Evolutionary conservation across 2,888 invertebrate species (phyloP), one percentile per base, ranked within the genome.

Genomic region (Melanostoma mellinum): DNA sequence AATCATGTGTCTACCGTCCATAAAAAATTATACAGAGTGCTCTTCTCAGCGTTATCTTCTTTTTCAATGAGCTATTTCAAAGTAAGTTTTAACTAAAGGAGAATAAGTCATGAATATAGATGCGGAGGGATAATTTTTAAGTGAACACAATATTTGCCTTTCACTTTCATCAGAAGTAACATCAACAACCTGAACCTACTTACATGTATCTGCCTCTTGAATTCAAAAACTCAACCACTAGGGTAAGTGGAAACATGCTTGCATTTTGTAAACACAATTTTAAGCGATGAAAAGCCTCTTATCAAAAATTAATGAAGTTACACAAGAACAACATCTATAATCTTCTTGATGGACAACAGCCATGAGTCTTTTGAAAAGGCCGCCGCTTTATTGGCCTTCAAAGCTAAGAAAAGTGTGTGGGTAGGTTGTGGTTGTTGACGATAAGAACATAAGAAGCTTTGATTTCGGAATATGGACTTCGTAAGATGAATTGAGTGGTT

Each of bases 291-390:
- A 69, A 65, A 65, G 71, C 58, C 71, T 58, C 58, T 65, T 65
- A 71, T 77, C 65, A 52, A 72, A 68, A 58, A 46, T 53, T 42
- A 71, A 72, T 56, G 65, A 72, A 71, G 63, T 71, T 65, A 50
- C n/a, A 38, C 35, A 40, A 61, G 44, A 10, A 46, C 10, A 46
- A 46, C n/a, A 42, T 9, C 3, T 46, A 20, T 46, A 46, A 46
- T 46, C 10, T 46, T 3, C 10, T 46, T 46, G 3, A 10, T 3
- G 44, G 10, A 46, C 10, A 46, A 46, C 3, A 10, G 44, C 4
- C 10, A 3, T 10, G 20, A 20, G 10, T 4, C 44, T 10, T 46
- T 46, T 46, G 44, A 46, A 10, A 46, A 46, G 6, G 44, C 44
- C 44, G 44, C 44, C 44, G 44, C n/a, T 10, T 46, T 46, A 10